Base-by-base conservation (phyloP, 2,113 vertebrate species). In the Glareola pratincola region DNA sequence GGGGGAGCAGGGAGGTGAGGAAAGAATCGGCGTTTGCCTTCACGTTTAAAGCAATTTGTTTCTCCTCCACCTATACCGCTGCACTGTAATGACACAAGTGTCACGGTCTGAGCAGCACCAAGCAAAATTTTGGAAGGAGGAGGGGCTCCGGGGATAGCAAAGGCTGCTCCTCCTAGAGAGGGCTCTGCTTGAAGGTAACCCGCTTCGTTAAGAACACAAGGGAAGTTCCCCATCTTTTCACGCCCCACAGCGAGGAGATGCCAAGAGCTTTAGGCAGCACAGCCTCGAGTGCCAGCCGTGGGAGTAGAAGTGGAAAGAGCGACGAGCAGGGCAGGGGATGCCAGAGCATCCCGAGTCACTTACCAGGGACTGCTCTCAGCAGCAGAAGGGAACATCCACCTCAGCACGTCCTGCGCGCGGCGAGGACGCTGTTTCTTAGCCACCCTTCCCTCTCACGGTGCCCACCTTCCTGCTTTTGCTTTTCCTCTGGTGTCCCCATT, bases 201-300 rank as follows among this genome's bases (percentile, higher is more conserved):
- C 26, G 10, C 37, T 48, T 76, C 4, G 8, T 71, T 47, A 77
- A 48, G 74, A 51, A 6, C 5, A 41, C 10, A 11, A 74, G 48
- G 39, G 53, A 51, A 60, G 13, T 26, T 91, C 15, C n/a, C 9
- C 1, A 1, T 29, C 80, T 81, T 47, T 76, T 71, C 56, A 54
- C 0, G 0, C 41, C 68, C 53, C 76, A n/a, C n/a, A 57, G 50
- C 2, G 1, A 39, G 23, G 26, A 78, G 74, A 45, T 2, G 15
- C 3, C 47, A 74, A 74, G 83, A 74, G 60, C 51, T 87, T 51
- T 21, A 66, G 30, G 66, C 4, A 5, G 47, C 0, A 0, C 71
- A 79, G 63, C 32, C 54, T 76, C 3, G 0, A 85, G 29, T 14
- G n/a, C 45, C 4, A 1, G 1, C 1, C 0, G 3, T 10, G 34